Evolutionary conservation across 2,888 invertebrate species (phyloP).

Genomic region (Odontomyia ornata): DNA sequence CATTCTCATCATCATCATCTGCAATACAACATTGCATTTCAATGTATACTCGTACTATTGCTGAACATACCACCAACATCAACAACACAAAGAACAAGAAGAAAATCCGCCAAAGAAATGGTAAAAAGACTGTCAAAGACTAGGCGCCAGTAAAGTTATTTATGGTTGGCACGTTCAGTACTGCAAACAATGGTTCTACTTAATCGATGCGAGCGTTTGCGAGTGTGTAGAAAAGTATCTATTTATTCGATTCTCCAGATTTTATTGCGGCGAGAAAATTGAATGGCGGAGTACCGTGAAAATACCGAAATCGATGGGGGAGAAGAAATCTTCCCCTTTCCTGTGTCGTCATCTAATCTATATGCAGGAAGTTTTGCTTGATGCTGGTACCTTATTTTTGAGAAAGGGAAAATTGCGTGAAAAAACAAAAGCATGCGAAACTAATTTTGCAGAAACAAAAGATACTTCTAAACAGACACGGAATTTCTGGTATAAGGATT

Average conservation of each 20-base stretch:
- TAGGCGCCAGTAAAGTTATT: constrained; percentile 48
- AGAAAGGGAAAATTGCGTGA: no score
- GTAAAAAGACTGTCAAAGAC: constrained; percentile 25
- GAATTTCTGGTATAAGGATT: no score
- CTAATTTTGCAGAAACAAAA: no score
- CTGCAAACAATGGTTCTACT: constrained; percentile 12
- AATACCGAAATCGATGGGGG: neutral
- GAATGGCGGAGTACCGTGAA: neutral
- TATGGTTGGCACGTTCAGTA: constrained; percentile 46
- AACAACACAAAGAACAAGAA: no score
- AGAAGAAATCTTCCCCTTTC: neutral
- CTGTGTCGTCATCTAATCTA: no score
- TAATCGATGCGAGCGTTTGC: neutral
- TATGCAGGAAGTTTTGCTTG: no score
- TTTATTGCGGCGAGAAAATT: constrained; percentile 13
- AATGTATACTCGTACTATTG: no score
- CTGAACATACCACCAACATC: neutral
- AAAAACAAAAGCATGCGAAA: no score
- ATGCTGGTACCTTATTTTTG: no score
- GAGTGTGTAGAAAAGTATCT: neutral
- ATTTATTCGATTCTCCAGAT: constrained; percentile 2
- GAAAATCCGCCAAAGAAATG: neutral
- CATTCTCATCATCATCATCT: neutral
- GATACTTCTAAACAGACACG: no score
- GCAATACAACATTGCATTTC: neutral